Conservation (phyloP, 2,888 invertebrate species). For the Thecophora atra region DNA sequence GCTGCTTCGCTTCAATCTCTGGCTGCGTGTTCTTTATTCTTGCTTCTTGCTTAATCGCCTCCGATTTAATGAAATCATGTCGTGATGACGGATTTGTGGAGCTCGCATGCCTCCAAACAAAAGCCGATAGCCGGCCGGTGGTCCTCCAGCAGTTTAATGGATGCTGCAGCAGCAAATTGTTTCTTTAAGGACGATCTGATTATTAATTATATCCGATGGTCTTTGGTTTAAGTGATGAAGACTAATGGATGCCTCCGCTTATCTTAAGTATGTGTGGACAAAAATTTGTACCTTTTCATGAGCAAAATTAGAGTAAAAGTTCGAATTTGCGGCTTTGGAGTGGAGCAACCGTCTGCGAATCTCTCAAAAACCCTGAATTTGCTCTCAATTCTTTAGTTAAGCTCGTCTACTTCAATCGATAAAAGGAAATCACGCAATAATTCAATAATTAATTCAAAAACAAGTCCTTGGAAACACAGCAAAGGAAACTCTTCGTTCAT, state of each 20-base stretch:
- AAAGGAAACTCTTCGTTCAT: too few species aligned
- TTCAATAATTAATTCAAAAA: conserved; percentile 2
- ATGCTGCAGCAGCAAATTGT: neutral
- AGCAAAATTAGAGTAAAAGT: neutral
- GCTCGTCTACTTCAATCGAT: too few species aligned
- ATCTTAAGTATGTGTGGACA: conserved; percentile 50
- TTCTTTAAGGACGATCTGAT: conserved; percentile 38
- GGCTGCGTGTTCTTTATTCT: neutral
- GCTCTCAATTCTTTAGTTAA: too few species aligned
- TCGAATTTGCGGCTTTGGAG: neutral
- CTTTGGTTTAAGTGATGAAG: conserved; percentile 44
- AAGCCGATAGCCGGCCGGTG: neutral
- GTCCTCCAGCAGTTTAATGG: conserved; percentile 40
- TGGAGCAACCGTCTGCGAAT: too few species aligned
- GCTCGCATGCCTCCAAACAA: neutral
- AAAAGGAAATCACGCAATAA: too few species aligned
- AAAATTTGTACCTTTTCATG: conserved; percentile 44
- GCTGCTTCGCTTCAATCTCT: neutral
- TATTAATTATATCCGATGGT: conserved; percentile 43
- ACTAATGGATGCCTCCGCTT: conserved; percentile 48
- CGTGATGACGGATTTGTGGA: conserved; percentile 39
- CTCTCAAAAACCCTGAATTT: too few species aligned
- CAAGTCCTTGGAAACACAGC: neutral
- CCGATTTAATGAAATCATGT: conserved; percentile 33
- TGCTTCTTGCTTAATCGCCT: conserved; percentile 8